A percentile compares a stretch with the other conserved stretches of the same genome.
phyloP scores from a whole-genome alignment of 2,113 vertebrate species.

The Cyprichromis sp. region DNA sequence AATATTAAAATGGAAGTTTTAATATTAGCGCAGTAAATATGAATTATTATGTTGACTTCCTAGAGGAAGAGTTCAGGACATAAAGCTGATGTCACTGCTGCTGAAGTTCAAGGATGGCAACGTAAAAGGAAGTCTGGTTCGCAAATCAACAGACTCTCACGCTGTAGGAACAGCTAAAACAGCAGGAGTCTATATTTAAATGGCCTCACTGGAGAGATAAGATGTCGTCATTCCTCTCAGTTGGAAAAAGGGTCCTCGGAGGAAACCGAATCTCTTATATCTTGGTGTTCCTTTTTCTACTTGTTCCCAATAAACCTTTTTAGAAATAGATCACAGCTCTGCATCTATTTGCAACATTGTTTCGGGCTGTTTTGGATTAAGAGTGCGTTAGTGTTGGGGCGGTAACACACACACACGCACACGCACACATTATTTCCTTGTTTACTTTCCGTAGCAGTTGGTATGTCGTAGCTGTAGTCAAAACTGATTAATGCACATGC shows the following conservation, averaged over 20 bases:
- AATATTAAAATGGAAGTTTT: neutral
- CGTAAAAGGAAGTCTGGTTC: neutral
- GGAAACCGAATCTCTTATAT: slow-evolving; percentile 17
- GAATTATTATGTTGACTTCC: neutral
- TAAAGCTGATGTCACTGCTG: neutral
- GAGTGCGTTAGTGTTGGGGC: neutral
- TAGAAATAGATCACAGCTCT: neutral
- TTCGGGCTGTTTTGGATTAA: neutral
- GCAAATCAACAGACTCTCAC: neutral
- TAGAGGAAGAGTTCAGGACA: neutral
- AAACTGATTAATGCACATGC: slow-evolving; percentile 39
- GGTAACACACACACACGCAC: neutral
- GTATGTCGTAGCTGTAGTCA: slow-evolving; percentile 11
- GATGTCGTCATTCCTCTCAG: slow-evolving; percentile 17
- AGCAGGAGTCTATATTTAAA: slow-evolving; percentile 55
- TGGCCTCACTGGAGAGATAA: slow-evolving; percentile 24
- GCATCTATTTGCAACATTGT: neutral
- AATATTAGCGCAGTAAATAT: neutral
- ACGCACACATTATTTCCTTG: neutral
- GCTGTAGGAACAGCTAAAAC: slow-evolving; percentile 23
- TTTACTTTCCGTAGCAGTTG: slow-evolving; percentile 16
- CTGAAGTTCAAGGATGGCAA: neutral
- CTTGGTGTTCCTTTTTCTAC: neutral
- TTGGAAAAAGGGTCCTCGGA: slow-evolving; percentile 7
- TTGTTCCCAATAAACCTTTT: neutral